Base-by-base conservation (phyloP, 1,140 invertebrate species). In the Aphis gossypii region DNA sequence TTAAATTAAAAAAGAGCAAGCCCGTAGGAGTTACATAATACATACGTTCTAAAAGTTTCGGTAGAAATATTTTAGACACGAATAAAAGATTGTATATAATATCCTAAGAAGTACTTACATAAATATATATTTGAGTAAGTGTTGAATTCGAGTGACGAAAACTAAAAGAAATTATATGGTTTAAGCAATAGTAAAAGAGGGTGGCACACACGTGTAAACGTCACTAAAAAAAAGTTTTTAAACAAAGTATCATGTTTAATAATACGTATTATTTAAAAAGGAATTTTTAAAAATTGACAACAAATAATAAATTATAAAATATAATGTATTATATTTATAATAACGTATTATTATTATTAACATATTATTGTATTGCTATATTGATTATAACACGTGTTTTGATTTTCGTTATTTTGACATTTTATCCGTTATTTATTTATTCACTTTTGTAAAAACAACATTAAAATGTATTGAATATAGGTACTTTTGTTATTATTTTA, bases 1-100 rank as follows among this genome's bases (percentile, higher is more conserved):
- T 41, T 30, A 30, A 56, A 56, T 25, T 56, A 56, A 8, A 7
- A 60, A 25, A 60, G 25, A 60, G 56, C 8, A 9, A 60, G 0
- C 25, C 8, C 2, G 9, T 25, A 0, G 9, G 23, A 9, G 7
- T 0, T 9, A 9, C 8, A 30, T 30, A 25, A 0, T 9, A 9
- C 8, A 30, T 30, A 25, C 1, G 25, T 9, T 30, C 11, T 23
- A 14, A 60, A 60, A 30, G 25, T 60, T 30, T 30, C 25, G 7
- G 11, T 60, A 11, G 30, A 30, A 60, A 14, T 30, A 30, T 60
- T 60, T 30, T 30, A 30, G 30, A 30, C 11, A 60, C 56, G 8
- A 56, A 60, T 11, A 60, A 30, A 60, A 46, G 4, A 60, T 30
- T 30, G 9, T 60, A 51, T 51, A 60, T n/a, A 30, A n/a, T 30